Evolutionary conservation across 2,113 vertebrate genomes (phyloP), one percentile per base, ranked within the genome.

Genomic region (Rana temporaria): DNA sequence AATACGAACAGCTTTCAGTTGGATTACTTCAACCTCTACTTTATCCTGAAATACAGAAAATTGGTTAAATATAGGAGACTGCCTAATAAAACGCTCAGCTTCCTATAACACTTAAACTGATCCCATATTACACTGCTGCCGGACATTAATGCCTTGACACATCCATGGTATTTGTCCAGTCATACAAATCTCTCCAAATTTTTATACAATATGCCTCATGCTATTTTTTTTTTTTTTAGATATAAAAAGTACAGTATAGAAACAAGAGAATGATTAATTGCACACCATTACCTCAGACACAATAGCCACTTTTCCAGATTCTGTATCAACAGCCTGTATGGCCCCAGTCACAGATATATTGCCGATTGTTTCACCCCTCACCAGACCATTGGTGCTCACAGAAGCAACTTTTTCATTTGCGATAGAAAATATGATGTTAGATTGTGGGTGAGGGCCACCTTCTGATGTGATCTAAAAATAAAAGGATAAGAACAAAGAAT

Each of bases 401-500:
- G 88, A 90, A 0, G 96, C 97, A 1, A 96, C 87, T 0, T 86
- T 87, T 18, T 90, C 85, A 1, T 95, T 88, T 9, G 91, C 91
- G 66, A 97, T 89, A 18, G 96, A 96, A 90, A 98, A 99, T 62
- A 96, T 88, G 55, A 98, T 97, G 90, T 96, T 97, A 90, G 97
- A 97, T 84, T 97, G 96, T 24, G 98, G 96, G 84, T 98, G 97
- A 2, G 96, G 97, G n/a, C 97, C 97, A 8, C 97, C 98, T 86
- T 98, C 96, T 1, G 98, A 97, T 62, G 96, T 97, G 87, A 99
- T 92, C 97, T 98, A 64, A 4, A 30, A 30, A 30, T 30, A 30
- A 59, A 34, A 59, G 73, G 11, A 75, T 4, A 32, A 38, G 18
- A 74, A 20, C 4, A 38, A 30, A 34, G 3, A 17, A 60, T 20